These are phyloP conservation scores for Nyctibius grandis DNA, from an alignment of 2,797 vertebrate species.

Conservation along the genomic window DNA sequence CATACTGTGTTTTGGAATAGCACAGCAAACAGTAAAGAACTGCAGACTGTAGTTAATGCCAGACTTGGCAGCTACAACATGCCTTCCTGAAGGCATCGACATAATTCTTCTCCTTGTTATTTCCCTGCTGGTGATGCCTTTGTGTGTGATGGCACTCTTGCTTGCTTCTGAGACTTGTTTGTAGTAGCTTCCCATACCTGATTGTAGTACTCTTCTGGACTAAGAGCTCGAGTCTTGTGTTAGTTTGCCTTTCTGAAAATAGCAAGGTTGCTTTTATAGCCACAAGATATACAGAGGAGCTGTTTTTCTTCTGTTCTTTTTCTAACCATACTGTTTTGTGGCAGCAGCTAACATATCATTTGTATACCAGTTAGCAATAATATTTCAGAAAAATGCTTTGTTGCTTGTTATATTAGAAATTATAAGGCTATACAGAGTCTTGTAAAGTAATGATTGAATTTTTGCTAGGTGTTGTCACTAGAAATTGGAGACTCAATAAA, in stretches of 20 bases:
- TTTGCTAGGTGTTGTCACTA: not conserved
- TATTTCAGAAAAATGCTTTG: not conserved
- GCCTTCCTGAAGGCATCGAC: not conserved
- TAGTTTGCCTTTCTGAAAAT: constrained; percentile 11
- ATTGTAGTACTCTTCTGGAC: not conserved
- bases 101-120: not conserved
- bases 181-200: not conserved
- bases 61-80: not conserved
- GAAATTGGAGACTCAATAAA: not conserved
- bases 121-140: not conserved
- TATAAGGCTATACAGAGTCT: not conserved
- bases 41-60: not conserved
- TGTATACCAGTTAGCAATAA: not conserved
- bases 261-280: not conserved
- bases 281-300: not conserved
- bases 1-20: not conserved
- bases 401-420: not conserved
- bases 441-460: constrained; percentile 4
- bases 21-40: not conserved
- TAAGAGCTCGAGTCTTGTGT: not conserved
- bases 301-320: not conserved
- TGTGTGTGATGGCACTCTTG: not conserved
- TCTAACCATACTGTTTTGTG: not conserved
- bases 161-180: not conserved
- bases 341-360: not conserved